Evolutionary conservation across 2,888 invertebrate genomes (phyloP), one percentile per base, ranked within the genome.

Genomic region (Sialis fuliginosa): DNA sequence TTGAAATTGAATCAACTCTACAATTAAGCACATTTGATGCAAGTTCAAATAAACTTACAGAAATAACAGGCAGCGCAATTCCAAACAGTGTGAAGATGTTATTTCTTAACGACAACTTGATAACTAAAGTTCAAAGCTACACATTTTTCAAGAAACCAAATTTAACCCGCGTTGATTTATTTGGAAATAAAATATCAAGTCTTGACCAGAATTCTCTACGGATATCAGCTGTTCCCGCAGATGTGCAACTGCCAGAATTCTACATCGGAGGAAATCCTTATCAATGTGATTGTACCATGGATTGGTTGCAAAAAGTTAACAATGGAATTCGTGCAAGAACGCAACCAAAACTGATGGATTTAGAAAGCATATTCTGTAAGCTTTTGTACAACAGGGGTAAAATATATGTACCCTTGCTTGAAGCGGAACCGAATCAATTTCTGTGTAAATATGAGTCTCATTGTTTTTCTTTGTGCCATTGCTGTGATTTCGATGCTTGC

Each of bases 401-500:
- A 53, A 72, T 77, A 35, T 79, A 79, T 60, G 79, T 86, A 42
- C 79, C 85, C 37, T 66, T 87, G 51, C 77, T 85, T 49, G 82
- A 84, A 64, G 84, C 83, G 10, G 79, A 81, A 8, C 77, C 85
- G 39, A 81, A 83, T 58, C 85, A 87, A 64, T 88, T 88, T 65
- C 69, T 89, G 54, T 89, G 88, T 65, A 80, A 81, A 61, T 89
- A 89, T 62, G 79, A 83, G 51, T 76, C 80, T 52, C 85, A 88
- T 59, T 91, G 90, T 64, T 87, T 87, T 62, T 83, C 87, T 5
- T 66, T 85, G 52, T 91, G 90, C 61, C 84, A 87, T 59, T 91
- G 90, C 60, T 91, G 90, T 64, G 88, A 89, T 62, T 91, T 86
- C 61, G 88, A 88, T 58, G 86, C 86, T 34, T 91, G 90, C 62